Evolutionary conservation across 2,797 vertebrate genomes (phyloP), one percentile per base, ranked within the genome.

Genomic region (Eremophila alpestris): DNA sequence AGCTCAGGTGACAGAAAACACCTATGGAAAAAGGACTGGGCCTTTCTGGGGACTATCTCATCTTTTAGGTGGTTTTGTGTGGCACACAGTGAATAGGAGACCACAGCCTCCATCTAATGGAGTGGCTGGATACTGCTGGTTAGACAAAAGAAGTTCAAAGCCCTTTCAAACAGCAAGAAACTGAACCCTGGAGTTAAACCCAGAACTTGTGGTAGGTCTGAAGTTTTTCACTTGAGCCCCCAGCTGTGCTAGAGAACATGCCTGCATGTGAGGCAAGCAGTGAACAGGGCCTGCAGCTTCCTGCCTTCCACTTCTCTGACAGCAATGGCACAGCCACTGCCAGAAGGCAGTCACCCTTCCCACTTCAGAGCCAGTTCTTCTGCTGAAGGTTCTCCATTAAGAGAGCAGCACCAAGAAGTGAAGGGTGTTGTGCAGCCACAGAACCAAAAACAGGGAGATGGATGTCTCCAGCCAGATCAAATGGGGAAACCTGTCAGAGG

Each of bases 181-280:
- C 67, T 19, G 9, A 18, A 22, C 9, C 13, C 19, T 74, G 16
- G 17, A 55, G 3, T 77, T 48, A 77, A 58, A 2, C 7, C 23
- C 20, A 56, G 17, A 45, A 13, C 3, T 26, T 87, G 13, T 40
- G 9, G 13, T 56, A 30, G 4, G 5, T 43, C 13, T 73, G 54
- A 36, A 23, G 11, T 23, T 85, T 92, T 80, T 46, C 12, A 10
- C 16, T 13, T 64, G 29, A 58, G 13, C 29, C 9, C 10, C 24
- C 16, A 19, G 15, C 13, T 60, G n/a, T 82, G 36, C 6, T 32
- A 26, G 32, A 56, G 9, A 29, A 48, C 24, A 8, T 16, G 18
- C 12, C 59, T 51, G 7, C 30, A 24, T 0, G 0, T 16, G 17
- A 43, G 5, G 59, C 34, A 60, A 71, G 11, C 2, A 1, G 16